Evolutionary conservation across 2,113 vertebrate species (phyloP), one percentile per base, ranked within the genome.

Genomic region (Aptenodytes forsteri): DNA sequence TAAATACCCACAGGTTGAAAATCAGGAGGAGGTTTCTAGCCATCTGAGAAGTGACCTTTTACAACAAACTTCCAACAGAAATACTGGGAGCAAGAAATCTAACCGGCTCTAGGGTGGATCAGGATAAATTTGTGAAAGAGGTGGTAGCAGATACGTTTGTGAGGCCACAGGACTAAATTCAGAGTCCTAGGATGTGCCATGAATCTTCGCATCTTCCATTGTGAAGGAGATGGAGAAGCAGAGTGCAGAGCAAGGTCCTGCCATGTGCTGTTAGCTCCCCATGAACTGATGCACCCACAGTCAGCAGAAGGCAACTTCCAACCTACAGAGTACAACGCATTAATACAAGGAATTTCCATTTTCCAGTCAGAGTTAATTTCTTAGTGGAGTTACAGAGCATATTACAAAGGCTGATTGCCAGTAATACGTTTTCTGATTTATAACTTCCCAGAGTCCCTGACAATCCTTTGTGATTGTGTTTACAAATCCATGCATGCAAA

Each of bases 211-310:
- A 14, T 70, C 47, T 62, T 61, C 40, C 26, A 17, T 30, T 1
- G 1, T n/a, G 49, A 83, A 34, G 23, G 30, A 19, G 34, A 30
- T 0, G 0, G 34, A 71, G 47, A 34, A 34, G 38, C 12, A 50
- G 32, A 71, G 18, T 0, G 0, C 36, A 61, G 19, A 46, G 11
- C 16, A 34, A 29, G 6, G 34, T 23, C n/a, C 34, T 82, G 58
- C 2, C 25, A 36, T 0, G 0, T 55, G 20, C 20, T 59, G 18
- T 19, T 79, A 67, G 16, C 26, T 42, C 29, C 4, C 47, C 0
- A 0, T 52, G 18, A 67, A 21, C 54, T 18, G 13, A 40, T 1
- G 0, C 11, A 29, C 21, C 7, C 0, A 0, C 26, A 21, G 30
- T 25, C 14, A 7, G 30, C 58, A 62, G 9, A 38, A 4, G 26